Percentiles rank a stretch among this genome's conserved stretches.
Evolutionary conservation across 2,797 vertebrate species (phyloP).

Genomic region (Epinephelus coioides): DNA sequence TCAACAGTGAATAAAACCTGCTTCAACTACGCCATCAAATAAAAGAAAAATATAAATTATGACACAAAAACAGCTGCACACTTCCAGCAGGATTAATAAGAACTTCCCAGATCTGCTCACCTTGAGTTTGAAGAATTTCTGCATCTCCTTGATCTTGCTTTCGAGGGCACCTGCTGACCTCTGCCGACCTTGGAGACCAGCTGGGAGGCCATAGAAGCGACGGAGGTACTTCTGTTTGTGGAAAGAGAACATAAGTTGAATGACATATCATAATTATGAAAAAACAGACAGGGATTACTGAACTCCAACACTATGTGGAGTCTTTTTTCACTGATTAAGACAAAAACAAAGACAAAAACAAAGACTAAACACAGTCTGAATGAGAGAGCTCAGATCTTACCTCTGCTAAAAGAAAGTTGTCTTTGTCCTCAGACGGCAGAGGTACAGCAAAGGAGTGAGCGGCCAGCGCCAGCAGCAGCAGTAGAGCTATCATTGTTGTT

Average conservation of each 20-base stretch:
- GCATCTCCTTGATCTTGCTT: constrained; percentile 91
- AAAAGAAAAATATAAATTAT: not conserved
- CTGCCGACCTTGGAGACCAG: constrained; percentile 83
- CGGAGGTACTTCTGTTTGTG: constrained; percentile 89
- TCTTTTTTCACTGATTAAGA: not conserved
- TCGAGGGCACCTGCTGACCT: constrained; percentile 69
- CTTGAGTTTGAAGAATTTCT: constrained; percentile 91
- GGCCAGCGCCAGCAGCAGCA: constrained; percentile 75
- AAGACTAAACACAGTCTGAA: not conserved
- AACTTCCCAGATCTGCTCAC: constrained; percentile 75
- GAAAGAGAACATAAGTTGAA: not conserved
- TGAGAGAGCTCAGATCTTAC: constrained; percentile 74
- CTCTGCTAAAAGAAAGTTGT: constrained; percentile 88
- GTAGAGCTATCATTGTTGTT: constrained; percentile 73
- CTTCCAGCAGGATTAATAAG: not conserved
- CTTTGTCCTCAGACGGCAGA: constrained; percentile 61
- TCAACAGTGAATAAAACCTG: not conserved
- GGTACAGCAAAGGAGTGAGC: constrained; percentile 71
- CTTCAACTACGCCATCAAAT: no score
- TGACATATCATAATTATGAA: not conserved
- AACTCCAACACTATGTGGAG: not conserved
- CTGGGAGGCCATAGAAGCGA: constrained; percentile 86
- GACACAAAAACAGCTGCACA: not conserved
- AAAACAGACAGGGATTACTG: accelerated
- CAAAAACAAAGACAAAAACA: not conserved